phyloP scores from a whole-genome alignment of 1,140 invertebrate genomes.

The Euwallacea similis region DNA sequence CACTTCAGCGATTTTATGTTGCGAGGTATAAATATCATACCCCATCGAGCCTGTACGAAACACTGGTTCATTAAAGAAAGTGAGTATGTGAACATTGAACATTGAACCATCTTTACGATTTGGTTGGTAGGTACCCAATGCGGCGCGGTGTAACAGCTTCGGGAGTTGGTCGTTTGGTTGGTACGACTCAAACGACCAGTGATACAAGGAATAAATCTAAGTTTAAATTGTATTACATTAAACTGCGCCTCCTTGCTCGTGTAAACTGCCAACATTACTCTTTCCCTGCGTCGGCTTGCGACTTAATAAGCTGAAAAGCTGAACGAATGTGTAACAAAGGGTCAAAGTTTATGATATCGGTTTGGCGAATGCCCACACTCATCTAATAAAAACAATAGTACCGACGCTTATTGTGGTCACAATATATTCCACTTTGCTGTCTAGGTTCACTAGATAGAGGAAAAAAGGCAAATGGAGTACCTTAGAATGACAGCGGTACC shows the following conservation, averaged over 20 bases:
- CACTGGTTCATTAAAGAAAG: conserved; percentile 21
- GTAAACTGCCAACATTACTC: conserved; percentile 20
- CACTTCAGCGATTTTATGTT: conserved; percentile 23
- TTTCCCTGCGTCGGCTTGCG: neutral
- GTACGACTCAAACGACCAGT: neutral
- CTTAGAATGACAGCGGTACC: conserved; percentile 16
- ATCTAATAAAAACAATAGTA: conserved; percentile 21
- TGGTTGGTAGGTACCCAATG: too few species aligned
- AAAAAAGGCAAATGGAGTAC: conserved; percentile 18
- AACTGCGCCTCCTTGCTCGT: conserved; percentile 2
- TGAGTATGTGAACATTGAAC: neutral
- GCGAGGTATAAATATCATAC: conserved; percentile 17
- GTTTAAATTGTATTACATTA: conserved; percentile 10
- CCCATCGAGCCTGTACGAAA: conserved; percentile 15
- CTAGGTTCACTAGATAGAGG: conserved; percentile 2
- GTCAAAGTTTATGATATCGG: conserved; percentile 5
- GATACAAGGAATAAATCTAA: conserved; percentile 1
- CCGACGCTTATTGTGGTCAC: conserved; percentile 16
- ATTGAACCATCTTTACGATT: neutral
- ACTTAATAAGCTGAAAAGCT: conserved; percentile 16
- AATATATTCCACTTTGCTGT: conserved; percentile 2
- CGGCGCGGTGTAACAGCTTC: neutral
- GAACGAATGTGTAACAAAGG: conserved; percentile 15
- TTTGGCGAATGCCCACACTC: conserved; percentile 14
- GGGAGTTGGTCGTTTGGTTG: neutral